Conservation (phyloP, 2,797 vertebrate genomes). For the Anomalospiza imberbis region DNA sequence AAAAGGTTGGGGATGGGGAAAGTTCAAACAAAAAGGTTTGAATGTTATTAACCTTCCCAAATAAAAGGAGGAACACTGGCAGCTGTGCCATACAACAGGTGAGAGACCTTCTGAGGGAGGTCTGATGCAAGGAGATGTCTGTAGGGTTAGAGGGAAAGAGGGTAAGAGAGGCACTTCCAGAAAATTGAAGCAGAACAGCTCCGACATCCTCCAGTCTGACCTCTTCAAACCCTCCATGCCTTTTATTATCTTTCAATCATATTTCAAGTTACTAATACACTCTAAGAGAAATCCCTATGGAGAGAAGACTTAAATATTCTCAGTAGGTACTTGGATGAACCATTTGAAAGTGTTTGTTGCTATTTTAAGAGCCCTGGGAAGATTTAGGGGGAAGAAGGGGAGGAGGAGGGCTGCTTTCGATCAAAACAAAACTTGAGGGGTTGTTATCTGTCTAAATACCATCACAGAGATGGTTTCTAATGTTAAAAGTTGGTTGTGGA, state of each 20-base stretch:
- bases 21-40: not conserved
- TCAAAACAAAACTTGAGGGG: not conserved
- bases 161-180: not conserved
- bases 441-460: constrained; percentile 8
- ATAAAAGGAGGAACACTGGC: not conserved
- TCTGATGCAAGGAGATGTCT: not conserved
- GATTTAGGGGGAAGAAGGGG: not conserved
- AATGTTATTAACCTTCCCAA: not conserved
- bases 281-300: not conserved
- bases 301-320: not conserved
- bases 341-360: not conserved
- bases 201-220: not conserved
- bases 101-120: not conserved
- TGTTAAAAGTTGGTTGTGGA: not conserved
- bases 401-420: not conserved
- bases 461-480: not conserved
- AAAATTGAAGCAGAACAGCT: not conserved
- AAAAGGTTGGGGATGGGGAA: not conserved
- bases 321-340: not conserved
- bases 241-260: not conserved
- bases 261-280: not conserved
- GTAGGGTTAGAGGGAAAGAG: not conserved
- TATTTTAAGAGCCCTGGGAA: constrained; percentile 2
- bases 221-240: not conserved
- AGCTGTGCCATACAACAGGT: not conserved